Evolutionary conservation across 53 echinoderm and acorn worm genomes (phyloP), one percentile per base, ranked within the genome.

Genomic region (Holothuria leucospilota): DNA sequence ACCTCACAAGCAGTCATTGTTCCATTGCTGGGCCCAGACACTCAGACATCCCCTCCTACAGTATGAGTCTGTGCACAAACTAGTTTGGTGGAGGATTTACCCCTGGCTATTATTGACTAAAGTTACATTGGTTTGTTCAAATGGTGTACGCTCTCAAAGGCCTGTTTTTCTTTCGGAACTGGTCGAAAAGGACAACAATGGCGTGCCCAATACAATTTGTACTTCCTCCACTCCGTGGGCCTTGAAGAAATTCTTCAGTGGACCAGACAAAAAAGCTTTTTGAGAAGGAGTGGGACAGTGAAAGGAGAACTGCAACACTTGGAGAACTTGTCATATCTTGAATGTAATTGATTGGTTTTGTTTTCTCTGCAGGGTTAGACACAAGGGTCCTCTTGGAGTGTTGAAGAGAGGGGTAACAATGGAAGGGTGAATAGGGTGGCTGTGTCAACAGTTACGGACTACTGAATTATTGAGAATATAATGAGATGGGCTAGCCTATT

Each of bases 401-500:
- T 39, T n/a, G 23, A 23, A 41, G 72, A 46, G 40, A 72, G 11
- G 15, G 34, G 72, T 39, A 14, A 39, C 40, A 39, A 39, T 20
- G 18, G 39, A n/a, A 24, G 40, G 39, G 46, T 72, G 38, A 72
- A 72, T 72, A 72, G 72, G 72, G 40, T 38, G 8, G 72, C 72
- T 72, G 72, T 72, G 72, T 72, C 72, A 72, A 72, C 72, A 72
- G 72, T 72, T 72, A 72, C 72, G 72, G 72, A 46, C 72, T 72
- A 24, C 46, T 72, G 72, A 72, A 72, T 72, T 72, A 72, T 72
- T 72, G 72, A 72, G 72, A 72, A 72, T n/a, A 72, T 72, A 72
- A 72, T 72, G 72, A 72, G 39, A 39, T 10, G 24, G 46, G 34
- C 39, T 20, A 40, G n/a, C 72, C 39, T 39, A 72, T 72, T 72